Evolutionary conservation across 35 echinoderm and acorn worm species (phyloP).

Genomic region (Anneissia japonica): DNA sequence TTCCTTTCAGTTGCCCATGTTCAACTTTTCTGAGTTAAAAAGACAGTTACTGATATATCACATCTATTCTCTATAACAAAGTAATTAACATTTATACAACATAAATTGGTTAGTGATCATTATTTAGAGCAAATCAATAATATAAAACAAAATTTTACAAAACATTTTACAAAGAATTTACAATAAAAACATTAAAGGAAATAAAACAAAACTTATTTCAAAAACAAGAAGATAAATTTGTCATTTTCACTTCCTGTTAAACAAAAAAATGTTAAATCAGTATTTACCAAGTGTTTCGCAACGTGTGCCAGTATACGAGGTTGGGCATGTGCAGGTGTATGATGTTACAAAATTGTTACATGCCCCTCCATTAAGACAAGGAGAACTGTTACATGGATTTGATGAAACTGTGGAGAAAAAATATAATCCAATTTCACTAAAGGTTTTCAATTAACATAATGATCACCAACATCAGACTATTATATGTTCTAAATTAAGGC

Average conservation of each 20-base stretch:
- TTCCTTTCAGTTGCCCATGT: too few species aligned
- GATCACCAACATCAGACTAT: neutral
- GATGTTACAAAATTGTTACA: neutral
- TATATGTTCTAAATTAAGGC: neutral
- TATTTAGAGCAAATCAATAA: too few species aligned
- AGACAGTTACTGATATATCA: too few species aligned
- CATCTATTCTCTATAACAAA: too few species aligned
- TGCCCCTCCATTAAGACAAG: neutral
- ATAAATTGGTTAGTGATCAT: too few species aligned
- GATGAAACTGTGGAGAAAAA: neutral
- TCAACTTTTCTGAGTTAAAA: too few species aligned
- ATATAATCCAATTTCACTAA: neutral
- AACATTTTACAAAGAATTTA: neutral
- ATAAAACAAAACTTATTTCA: neutral
- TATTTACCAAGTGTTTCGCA: neutral
- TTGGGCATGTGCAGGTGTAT: neutral
- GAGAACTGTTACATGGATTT: neutral
- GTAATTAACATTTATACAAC: too few species aligned
- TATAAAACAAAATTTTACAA: too few species aligned
- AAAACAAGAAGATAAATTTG: too few species aligned
- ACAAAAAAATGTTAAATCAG: too few species aligned
- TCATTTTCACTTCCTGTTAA: too few species aligned
- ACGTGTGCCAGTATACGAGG: neutral
- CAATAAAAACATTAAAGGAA: neutral
- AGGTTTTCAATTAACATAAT: neutral